Conservation (phyloP, 2,888 invertebrate species). For the Lycia hirtaria region DNA sequence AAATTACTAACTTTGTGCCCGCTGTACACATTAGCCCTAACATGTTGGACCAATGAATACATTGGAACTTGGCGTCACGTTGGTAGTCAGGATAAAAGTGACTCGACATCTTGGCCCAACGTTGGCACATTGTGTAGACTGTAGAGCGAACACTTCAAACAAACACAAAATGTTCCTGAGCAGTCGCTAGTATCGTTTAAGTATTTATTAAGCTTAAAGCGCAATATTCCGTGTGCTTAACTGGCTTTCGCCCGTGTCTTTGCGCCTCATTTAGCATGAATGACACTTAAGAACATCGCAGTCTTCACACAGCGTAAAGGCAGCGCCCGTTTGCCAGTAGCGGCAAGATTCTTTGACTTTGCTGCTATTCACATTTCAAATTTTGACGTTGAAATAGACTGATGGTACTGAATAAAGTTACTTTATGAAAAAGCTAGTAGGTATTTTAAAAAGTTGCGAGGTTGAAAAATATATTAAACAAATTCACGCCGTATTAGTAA, state of each 20-base stretch:
- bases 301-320: conserved; percentile 40
- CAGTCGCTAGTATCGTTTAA: conserved; percentile 11
- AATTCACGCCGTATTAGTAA: too few species aligned
- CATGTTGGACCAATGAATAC: too few species aligned
- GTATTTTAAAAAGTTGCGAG: background rate
- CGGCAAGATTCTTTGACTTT: conserved; percentile 6
- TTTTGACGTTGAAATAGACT: background rate
- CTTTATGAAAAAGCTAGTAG: background rate
- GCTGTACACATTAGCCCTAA: too few species aligned
- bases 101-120: too few species aligned
- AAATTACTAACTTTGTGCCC: too few species aligned
- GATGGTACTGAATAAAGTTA: background rate
- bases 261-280: conserved; percentile 43
- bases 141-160: background rate
- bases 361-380: background rate
- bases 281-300: conserved; percentile 39
- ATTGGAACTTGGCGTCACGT: too few species aligned
- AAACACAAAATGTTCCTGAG: background rate
- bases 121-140: too few species aligned
- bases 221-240: conserved; percentile 59
- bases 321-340: conserved; percentile 18
- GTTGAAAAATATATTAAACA: too few species aligned
- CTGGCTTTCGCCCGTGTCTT: conserved; percentile 49
- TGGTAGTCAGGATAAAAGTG: too few species aligned
- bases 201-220: conserved; percentile 36